Evolutionary conservation across 2,797 vertebrate species (phyloP).

Genomic region (Melanotaenia trifasciata): DNA sequence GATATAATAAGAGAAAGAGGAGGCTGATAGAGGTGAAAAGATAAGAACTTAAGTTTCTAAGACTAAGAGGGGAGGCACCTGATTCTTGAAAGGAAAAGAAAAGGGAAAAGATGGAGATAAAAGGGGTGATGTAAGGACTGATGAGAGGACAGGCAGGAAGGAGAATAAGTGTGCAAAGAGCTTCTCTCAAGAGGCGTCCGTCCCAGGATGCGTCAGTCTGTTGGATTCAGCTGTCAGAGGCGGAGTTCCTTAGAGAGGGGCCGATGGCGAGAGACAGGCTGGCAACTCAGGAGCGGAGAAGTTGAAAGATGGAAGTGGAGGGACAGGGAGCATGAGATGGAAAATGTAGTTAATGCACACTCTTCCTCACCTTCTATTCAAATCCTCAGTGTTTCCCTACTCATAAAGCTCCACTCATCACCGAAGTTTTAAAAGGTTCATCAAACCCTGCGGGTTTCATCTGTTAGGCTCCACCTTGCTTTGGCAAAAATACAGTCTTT

Average conservation of each 20-base stretch:
- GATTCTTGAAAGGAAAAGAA: conserved; percentile 40
- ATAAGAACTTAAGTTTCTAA: conserved; percentile 61
- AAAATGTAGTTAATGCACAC: not conserved
- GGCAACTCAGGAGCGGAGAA: conserved; percentile 14
- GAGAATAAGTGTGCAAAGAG: conserved; percentile 45
- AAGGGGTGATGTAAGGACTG: conserved; percentile 32
- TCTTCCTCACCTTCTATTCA: not conserved
- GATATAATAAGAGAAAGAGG: conserved; percentile 52
- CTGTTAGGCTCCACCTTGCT: not conserved
- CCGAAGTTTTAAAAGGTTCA: conserved; percentile 7
- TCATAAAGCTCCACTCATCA: not conserved
- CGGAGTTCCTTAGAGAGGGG: conserved; percentile 36
- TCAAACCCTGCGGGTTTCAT: not conserved
- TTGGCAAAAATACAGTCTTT: not conserved
- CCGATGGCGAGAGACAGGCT: not conserved
- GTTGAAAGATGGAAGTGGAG: conserved; percentile 1
- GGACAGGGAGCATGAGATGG: conserved; percentile 13
- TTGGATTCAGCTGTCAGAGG: conserved; percentile 55
- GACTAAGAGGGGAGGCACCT: conserved; percentile 49
- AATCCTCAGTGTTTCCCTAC: not conserved
- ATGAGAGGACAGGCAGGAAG: conserved; percentile 33
- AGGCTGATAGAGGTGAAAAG: conserved; percentile 61
- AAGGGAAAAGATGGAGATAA: conserved; percentile 32
- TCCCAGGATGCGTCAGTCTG: conserved; percentile 37
- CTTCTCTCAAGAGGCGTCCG: conserved; percentile 43